phyloP scores from a whole-genome alignment of 92 coral and sea anemone species.

The Chrysogorgia sp. region DNA sequence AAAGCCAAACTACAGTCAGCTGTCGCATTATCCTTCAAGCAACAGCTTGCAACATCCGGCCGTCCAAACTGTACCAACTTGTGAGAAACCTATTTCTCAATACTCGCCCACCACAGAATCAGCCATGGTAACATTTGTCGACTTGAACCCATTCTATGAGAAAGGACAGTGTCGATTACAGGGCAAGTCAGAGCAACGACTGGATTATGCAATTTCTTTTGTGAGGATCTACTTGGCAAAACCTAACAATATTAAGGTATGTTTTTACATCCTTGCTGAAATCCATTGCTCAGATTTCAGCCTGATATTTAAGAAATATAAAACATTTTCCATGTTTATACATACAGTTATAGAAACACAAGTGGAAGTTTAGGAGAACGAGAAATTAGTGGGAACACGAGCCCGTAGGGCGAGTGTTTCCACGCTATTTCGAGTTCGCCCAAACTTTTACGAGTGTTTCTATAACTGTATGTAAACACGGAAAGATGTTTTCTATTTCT shows the following conservation, averaged over 20 bases:
- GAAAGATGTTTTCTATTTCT: too few species aligned
- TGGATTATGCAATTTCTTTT: conserved; percentile 83
- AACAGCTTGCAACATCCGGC: neutral
- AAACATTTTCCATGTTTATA: too few species aligned
- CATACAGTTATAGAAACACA: too few species aligned
- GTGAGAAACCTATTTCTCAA: neutral
- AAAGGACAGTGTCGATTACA: conserved; percentile 93
- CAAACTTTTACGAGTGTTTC: too few species aligned
- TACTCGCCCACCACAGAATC: neutral
- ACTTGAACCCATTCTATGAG: conserved; percentile 79
- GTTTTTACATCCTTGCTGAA: neutral
- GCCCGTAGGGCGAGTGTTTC: too few species aligned
- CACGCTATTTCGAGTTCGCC: too few species aligned
- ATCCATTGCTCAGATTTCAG: too few species aligned
- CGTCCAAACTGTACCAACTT: neutral
- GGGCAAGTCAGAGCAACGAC: conserved; percentile 91
- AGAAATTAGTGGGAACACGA: too few species aligned
- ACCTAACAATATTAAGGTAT: conserved; percentile 47
- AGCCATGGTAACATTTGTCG: conserved; percentile 65
- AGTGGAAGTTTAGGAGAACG: too few species aligned
- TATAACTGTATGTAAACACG: too few species aligned
- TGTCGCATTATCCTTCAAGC: neutral
- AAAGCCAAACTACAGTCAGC: neutral
- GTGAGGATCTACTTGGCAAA: conserved; percentile 70
- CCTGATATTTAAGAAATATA: too few species aligned